Evolutionary conservation across 2,888 invertebrate species (phyloP), one percentile per base, ranked within the genome.

Genomic region (Clistopyga incitator): DNA sequence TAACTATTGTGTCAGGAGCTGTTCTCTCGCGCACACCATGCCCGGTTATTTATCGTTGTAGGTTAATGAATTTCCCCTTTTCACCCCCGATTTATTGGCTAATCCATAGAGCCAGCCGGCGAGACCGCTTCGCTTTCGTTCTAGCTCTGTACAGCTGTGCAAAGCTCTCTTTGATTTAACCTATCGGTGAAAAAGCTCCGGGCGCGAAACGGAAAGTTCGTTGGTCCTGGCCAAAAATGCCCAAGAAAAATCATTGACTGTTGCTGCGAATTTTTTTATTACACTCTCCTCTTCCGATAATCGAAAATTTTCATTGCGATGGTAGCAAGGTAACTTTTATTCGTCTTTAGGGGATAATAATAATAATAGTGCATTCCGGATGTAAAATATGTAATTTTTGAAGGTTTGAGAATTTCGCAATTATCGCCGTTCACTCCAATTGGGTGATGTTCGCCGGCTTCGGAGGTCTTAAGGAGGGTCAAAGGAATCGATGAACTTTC

Each of bases 61-160:
- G 88, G 90, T 91, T 91, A 92, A 92, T 92, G 92, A 91, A 91
- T 92, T 91, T 90, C 87, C 88, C 88, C 88, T 88, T 81, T 90
- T 88, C 86, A 84, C 81, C 72, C 86, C 70, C 89, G 89, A 92
- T 91, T 91, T 90, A 91, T 92, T 91, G 89, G 89, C 86, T 89
- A 78, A 82, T 84, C 86, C 86, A 68, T 50, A 52, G 67, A 52
- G 61, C 38, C 50, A 72, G 70, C 50, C 59, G n/a, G 52, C 18
- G 45, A 50, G 29, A 71, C 56, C 20, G 34, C 61, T 47, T 50
- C 81, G 64, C n/a, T 45, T 25, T 47, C 56, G 61, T 70, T 38
- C 38, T 34, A 34, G n/a, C 34, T 23, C 11, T 67, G 11, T 45
- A 59, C 56, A 11, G 52, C 23, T 71, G n/a, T 18, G 34, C n/a